Base-by-base conservation (phyloP, 37 sponge, comb jelly and placozoan species). In the Geodia barretti region DNA sequence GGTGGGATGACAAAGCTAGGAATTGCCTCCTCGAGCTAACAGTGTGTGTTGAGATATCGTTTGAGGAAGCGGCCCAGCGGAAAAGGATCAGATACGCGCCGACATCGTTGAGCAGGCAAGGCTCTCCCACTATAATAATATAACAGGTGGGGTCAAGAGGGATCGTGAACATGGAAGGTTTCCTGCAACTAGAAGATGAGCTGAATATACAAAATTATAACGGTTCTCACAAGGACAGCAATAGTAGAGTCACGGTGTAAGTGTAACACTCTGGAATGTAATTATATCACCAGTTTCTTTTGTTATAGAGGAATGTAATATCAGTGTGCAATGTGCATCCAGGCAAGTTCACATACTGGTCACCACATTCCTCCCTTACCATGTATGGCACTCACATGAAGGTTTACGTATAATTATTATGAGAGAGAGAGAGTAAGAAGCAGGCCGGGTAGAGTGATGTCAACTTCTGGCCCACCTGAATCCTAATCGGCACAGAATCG, bases 31-130 rank as follows among this genome's bases (percentile, higher is more conserved):
- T 32, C 7, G 68, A 33, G 14, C 34, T 66, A 11, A 33, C 68
- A 33, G 68, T 66, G 31, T 66, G 68, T 60, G 7, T 66, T 66
- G 31, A 33, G 9, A 66, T 9, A 29, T 33, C 68, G 9, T 66
- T 66, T 33, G 19, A 33, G 7, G 34, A 66, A 29, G 31, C 38
- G 11, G 41, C 70, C 72, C 58, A 82, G 58, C 39, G 78, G 11
- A 47, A 47, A 47, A 7, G 14, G 14, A 14, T 47, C 14, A 47
- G n/a, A 47, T 47, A 47, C 14, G n/a, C n/a, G 11, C 7, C 11
- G 54, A 47, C 54, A 17, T 47, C 7, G 54, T 47, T 17, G 54
- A 47, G 54, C 7, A 14, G 14, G 54, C 54, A 47, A 47, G 54
- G 14, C 14, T 7, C 14, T 47, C 54, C 11, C 7, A 47, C 54